Evolutionary conservation across 2,797 vertebrate genomes (phyloP).

Genomic region (Taeniopygia guttata): DNA sequence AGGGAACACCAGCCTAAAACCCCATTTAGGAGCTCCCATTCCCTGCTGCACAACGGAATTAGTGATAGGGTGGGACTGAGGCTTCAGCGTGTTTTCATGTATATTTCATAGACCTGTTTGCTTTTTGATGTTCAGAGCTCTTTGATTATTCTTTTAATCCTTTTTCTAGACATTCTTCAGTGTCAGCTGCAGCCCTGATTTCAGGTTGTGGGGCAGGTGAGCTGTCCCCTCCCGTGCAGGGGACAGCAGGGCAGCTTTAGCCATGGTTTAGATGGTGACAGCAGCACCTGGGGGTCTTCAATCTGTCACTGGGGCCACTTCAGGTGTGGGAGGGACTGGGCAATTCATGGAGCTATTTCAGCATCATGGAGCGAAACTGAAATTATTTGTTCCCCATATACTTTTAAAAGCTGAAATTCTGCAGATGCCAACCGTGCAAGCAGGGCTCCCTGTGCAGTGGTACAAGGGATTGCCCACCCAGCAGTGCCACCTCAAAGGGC

Average conservation of each 20-base stretch:
- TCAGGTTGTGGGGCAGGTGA: neutral
- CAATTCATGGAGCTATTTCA: neutral
- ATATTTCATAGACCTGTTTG: slow-evolving; percentile 56
- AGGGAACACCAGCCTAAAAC: neutral
- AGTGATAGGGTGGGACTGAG: neutral
- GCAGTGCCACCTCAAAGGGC: neutral
- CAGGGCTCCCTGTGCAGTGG: neutral
- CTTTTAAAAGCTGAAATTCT: neutral
- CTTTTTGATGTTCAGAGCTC: slow-evolving; percentile 32
- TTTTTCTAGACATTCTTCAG: neutral
- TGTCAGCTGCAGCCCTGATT: neutral
- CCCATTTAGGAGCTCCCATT: neutral
- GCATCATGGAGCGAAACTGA: neutral
- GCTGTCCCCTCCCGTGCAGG: neutral
- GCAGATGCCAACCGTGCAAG: neutral
- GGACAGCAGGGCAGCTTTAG: neutral
- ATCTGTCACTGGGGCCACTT: neutral
- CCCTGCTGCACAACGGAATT: neutral
- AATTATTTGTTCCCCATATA: neutral
- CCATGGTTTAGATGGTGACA: neutral
- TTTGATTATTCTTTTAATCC: slow-evolving; percentile 31
- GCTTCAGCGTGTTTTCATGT: slow-evolving; percentile 29
- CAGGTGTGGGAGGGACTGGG: neutral
- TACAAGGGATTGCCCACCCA: neutral
- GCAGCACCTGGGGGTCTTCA: neutral